These are phyloP conservation scores for Galago senegalensis DNA, from an alignment of 2,797 vertebrate genomes.

Conservation along the genomic window DNA sequence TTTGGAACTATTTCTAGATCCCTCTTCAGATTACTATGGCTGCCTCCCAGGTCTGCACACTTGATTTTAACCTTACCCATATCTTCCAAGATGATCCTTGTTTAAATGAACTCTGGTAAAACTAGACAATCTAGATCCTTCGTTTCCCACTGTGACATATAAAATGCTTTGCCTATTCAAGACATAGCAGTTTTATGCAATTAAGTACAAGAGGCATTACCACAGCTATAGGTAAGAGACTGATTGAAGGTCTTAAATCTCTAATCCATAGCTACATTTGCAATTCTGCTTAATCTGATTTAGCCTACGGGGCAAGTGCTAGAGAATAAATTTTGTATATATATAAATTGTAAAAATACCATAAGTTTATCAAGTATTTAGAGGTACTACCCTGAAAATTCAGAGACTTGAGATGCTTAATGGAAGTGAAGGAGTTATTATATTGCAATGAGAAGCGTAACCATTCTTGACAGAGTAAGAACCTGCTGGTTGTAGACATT, in stretches of 20 bases:
- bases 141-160: background rate
- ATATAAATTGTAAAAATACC: background rate
- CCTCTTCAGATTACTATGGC: background rate
- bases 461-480: background rate
- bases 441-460: background rate
- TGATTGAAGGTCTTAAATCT: background rate
- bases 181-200: background rate
- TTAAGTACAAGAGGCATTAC: background rate
- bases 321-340: background rate
- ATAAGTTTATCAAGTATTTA: background rate
- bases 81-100: background rate
- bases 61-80: background rate
- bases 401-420: background rate
- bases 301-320: background rate
- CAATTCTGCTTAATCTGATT: background rate
- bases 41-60: background rate
- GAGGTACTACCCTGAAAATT: background rate
- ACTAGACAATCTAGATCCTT: background rate
- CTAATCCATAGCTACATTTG: background rate
- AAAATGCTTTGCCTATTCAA: background rate
- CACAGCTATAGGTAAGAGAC: background rate
- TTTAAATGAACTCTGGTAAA: background rate
- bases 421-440: background rate
- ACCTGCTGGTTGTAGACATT: background rate
- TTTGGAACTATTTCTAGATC: background rate